Evolutionary conservation across 1,140 invertebrate genomes (phyloP).

Genomic region (Elysia chlorotica): DNA sequence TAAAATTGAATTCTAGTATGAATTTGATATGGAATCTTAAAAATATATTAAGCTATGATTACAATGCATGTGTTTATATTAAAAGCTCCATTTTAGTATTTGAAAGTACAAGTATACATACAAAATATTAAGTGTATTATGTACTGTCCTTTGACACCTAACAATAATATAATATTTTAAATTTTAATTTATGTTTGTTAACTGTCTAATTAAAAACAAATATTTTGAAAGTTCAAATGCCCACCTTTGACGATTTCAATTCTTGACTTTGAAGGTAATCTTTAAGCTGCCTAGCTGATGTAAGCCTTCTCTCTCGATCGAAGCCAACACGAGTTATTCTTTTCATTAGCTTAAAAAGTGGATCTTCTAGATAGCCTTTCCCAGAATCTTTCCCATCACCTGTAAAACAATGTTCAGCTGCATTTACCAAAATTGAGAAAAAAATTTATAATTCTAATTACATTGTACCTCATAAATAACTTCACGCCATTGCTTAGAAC

Average conservation of each 20-base stretch:
- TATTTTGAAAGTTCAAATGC: neutral
- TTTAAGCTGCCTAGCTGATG: slow-evolving; percentile 40
- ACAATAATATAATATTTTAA: neutral
- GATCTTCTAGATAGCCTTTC: slow-evolving; percentile 11
- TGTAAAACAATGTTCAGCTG: neutral
- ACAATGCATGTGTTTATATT: too few species aligned
- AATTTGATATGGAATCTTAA: too few species aligned
- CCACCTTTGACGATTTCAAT: slow-evolving; percentile 16
- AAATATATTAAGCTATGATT: too few species aligned
- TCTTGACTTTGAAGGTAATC: slow-evolving; percentile 42
- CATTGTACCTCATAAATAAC: too few species aligned
- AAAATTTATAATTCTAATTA: neutral
- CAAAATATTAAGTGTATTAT: neutral
- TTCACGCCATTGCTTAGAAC: too few species aligned
- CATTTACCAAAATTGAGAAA: neutral
- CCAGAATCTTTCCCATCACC: slow-evolving; percentile 1
- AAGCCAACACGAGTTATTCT: neutral
- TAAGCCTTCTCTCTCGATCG: slow-evolving; percentile 46
- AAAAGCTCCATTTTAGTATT: neutral
- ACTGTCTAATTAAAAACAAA: neutral
- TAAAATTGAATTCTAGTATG: too few species aligned
- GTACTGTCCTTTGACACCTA: neutral
- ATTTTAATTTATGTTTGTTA: neutral
- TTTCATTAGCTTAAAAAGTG: slow-evolving; percentile 14
- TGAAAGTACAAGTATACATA: neutral